Base-by-base conservation (phyloP, 1,140 invertebrate genomes). In the Platorchestia sp. region DNA sequence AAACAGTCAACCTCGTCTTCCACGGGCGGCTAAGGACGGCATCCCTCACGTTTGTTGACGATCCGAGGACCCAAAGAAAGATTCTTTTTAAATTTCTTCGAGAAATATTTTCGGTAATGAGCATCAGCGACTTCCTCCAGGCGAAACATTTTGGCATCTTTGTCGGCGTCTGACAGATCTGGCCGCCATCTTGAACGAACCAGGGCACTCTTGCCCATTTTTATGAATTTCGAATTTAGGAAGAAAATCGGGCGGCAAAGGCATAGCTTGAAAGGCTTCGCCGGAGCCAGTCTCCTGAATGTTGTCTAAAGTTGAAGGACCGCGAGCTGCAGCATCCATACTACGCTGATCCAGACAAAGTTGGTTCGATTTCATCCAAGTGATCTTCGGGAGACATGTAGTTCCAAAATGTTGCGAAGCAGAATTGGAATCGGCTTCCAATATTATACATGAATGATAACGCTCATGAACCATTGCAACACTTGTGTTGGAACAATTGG, bases 101-200 rank as follows among this genome's bases (percentile, higher is more conserved):
- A 45, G 91, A 93, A 93, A 93, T 93, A 47, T 93, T 93, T 93
- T 45, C 45, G 14, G 91, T 93, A 93, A 93, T 93, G 91, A 93
- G 91, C 91, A 47, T 93, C 91, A 93, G 45, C 91, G 91, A 93
- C 6, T 93, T 93, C 91, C 45, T 44, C 44, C 45, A 36, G 91
- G 44, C 91, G 91, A 93, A 93, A 93, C 45, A 93, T 93, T 93
- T 93, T 93, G 91, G 91, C 91, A 93, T 93, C 91, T 44, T 93
- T 93, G 91, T 45, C 91, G 91, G 45, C 91, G 43, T 42, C 45
- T 45, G 91, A 47, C 91, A 93, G 91, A 93, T 93, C 45, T 93
- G 43, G 91, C 45, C 45, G 43, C 45, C 91, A 47, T 45, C 91
- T 47, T 93, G 91, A 45, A 47, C 45, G 91, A 93, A 93, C 91